Evolutionary conservation across 92 coral and sea anemone species (phyloP), one percentile per base, ranked within the genome.

Genomic region (Parazoanthus swiftii): DNA sequence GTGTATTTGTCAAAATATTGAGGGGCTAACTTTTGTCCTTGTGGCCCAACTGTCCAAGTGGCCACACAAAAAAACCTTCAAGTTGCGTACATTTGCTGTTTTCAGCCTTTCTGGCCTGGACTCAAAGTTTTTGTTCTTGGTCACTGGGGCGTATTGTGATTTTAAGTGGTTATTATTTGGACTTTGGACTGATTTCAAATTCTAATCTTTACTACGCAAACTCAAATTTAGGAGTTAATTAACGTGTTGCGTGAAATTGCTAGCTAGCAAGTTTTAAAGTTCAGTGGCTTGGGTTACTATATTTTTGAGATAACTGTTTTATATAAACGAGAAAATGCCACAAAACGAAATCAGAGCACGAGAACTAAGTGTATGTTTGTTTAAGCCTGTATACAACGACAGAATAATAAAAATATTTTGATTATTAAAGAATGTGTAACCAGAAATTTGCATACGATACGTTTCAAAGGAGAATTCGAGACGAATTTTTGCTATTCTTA

Each of bases 381-480:
- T 20, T 39, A 63, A 4, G 25, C 25, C 21, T 0, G 70, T 20
- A 63, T 20, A 6, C n/a, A 63, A 63, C 70, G 26, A 39, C 80
- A 76, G 80, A 76, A 76, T 76, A 76, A 76, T 76, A 76, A 39
- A 18, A 76, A 8, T 48, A 3, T 5, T 74, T 74, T 74, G 15
- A 25, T 74, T 73, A 72, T 5, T 10, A 11, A 75, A 75, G 51
- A 75, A 39, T 39, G 80, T 21, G 51, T 37, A 38, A 76, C 42
- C 54, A 76, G 8, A 39, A 76, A 39, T 42, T 76, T 76, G 80
- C 80, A 76, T 39, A 36, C 51, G 70, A 63, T 63, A 63, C 70
- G 26, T 54, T 54, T 54, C 59, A 54, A 54, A 15, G 20, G 16
- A 15, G 20, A 54, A 54, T 1, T 11, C 59, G 14, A 20, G 4